These are phyloP conservation scores for Eilema caniola DNA, from an alignment of 2,888 invertebrate species.

Conservation along the genomic window DNA sequence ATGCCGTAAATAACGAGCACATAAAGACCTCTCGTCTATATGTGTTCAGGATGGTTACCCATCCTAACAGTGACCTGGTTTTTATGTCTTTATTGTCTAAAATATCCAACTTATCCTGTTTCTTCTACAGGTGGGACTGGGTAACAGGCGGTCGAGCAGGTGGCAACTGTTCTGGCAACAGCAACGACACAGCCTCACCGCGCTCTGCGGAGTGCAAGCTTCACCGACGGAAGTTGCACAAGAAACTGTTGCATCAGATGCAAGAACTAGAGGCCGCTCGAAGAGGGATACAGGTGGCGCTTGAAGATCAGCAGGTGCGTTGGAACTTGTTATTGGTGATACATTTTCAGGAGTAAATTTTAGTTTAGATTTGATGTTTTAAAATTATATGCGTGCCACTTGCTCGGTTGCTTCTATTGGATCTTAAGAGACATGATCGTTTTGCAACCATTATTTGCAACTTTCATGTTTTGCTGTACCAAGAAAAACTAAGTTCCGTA, in stretches of 20 bases:
- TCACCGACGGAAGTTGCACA: constrained; percentile 90
- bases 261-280: constrained; percentile 90
- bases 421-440: no score
- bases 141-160: constrained; percentile 89
- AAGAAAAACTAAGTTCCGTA: no score
- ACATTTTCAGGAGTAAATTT: background rate
- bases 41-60: no score
- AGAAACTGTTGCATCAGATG: constrained; percentile 90
- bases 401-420: no score
- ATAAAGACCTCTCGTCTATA: no score
- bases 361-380: background rate
- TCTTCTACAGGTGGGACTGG: constrained; percentile 92
- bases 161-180: constrained; percentile 47
- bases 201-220: constrained; percentile 78
- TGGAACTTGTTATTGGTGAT: background rate
- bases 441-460: no score
- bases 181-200: constrained; percentile 58
- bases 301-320: constrained; percentile 88
- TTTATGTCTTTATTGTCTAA: background rate
- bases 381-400: background rate
- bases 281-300: constrained; percentile 87
- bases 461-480: no score
- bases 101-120: background rate
- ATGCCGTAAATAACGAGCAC: no score
- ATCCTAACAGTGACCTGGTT: no score